A percentile compares a stretch with the other conserved stretches of the same genome.
Evolutionary conservation across 2,888 invertebrate species (phyloP).

Genomic region (Drosophila borborema): DNA sequence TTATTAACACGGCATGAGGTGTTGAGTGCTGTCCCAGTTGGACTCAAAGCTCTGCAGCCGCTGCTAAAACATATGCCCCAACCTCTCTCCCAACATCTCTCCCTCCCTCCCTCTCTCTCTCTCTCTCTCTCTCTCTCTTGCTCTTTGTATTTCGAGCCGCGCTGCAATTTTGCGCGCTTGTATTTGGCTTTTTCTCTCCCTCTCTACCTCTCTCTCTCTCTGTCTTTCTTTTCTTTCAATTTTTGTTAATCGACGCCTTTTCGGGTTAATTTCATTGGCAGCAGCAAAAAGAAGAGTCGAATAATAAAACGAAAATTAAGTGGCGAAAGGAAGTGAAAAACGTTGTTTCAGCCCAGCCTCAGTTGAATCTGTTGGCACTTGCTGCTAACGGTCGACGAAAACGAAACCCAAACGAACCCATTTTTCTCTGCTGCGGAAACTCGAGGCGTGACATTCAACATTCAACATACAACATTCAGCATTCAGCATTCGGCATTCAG

Average conservation of each 20-base stretch:
- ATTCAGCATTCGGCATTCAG: conserved; percentile 5
- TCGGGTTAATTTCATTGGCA: conserved; percentile 53
- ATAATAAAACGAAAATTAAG: conserved; percentile 59
- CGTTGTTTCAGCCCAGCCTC: conserved; percentile 28
- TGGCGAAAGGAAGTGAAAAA: conserved; percentile 76
- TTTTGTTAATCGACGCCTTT: conserved; percentile 24
- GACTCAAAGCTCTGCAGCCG: conserved; percentile 11
- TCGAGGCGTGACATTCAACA: conserved; percentile 63
- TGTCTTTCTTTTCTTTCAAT: not conserved
- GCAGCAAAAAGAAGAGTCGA: conserved; percentile 26
- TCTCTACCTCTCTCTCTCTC: not conserved
- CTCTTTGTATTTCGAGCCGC: conserved; percentile 8
- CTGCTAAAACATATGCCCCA: not conserved
- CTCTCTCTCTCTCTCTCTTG: not conserved
- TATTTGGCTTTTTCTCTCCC: conserved; percentile 7
- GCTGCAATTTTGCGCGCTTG: conserved; percentile 51
- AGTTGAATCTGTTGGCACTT: conserved; percentile 1
- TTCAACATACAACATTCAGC: conserved; percentile 24
- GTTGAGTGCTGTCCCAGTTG: conserved; percentile 55
- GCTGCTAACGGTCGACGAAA: conserved; percentile 29
- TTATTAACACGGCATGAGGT: conserved; percentile 81
- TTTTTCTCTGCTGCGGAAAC: conserved; percentile 54
- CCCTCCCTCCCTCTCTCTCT: not conserved
- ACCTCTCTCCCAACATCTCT: too few species aligned
- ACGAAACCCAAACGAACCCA: conserved; percentile 57